phyloP scores from a whole-genome alignment of 2,888 invertebrate species.

The Tholera decimalis region DNA sequence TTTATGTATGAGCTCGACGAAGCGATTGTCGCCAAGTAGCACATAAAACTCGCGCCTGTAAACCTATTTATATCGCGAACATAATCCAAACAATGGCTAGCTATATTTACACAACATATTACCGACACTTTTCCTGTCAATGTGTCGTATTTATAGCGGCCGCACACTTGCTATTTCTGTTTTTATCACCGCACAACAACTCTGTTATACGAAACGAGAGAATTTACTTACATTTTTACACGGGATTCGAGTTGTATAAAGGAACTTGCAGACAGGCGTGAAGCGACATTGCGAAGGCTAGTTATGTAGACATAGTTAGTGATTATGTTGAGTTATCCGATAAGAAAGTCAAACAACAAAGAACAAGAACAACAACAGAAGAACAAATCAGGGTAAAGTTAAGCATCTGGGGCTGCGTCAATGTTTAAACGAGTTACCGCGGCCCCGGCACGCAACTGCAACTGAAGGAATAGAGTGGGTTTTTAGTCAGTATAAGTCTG shows the following conservation, averaged over 20 bases:
- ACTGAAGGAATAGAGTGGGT: too few relatives aligned
- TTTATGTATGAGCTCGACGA: slow-evolving; percentile 21
- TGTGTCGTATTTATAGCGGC: slow-evolving; percentile 51
- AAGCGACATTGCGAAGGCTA: background rate
- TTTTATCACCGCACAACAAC: slow-evolving; percentile 52
- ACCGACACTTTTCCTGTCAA: slow-evolving; percentile 57
- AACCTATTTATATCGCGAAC: slow-evolving; percentile 59
- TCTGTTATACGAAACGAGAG: slow-evolving; percentile 11
- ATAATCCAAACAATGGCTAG: slow-evolving; percentile 60
- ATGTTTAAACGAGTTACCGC: too few relatives aligned
- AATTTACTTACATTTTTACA: slow-evolving; percentile 38
- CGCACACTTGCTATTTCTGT: slow-evolving; percentile 48
- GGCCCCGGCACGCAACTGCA: too few relatives aligned
- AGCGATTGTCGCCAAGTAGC: slow-evolving; percentile 53
- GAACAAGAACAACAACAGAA: too few relatives aligned
- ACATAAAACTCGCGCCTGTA: slow-evolving; percentile 53
- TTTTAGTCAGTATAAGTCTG: too few relatives aligned
- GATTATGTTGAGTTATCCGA: background rate
- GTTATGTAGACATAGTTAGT: background rate
- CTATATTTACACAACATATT: slow-evolving; percentile 54
- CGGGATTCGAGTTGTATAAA: slow-evolving; percentile 3
- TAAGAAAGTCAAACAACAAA: background rate
- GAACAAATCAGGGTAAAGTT: background rate
- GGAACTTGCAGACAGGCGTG: background rate
- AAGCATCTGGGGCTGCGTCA: too few relatives aligned